Base-by-base conservation (phyloP, 1,140 invertebrate species). In the Ectropis grisescens region DNA sequence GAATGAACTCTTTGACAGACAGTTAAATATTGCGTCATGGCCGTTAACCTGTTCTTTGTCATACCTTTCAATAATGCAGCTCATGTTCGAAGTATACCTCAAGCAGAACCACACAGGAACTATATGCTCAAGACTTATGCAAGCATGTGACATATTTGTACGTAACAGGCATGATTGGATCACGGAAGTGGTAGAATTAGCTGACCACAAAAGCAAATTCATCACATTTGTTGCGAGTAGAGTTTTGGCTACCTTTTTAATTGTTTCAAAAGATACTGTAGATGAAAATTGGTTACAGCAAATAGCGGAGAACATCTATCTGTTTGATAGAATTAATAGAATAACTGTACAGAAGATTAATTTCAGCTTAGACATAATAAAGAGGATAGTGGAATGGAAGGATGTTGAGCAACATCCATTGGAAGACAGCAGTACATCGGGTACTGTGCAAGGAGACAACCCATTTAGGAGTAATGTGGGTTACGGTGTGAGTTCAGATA, bases 371-470 rank as follows among this genome's bases (percentile, higher is more conserved):
- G 93, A 95, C 58, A 88, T 94, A 24, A 89, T 95, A 24, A 92
- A 92, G 56, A 86, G 91, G 35, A 90, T 95, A 41, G 90, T 95
- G 1, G 93, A 95, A 61, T 93, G 92, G 88, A 94, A 93, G 67
- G 92, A 95, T 67, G 84, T 90, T 19, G 89, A 91, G 47, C 86
- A 91, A 39, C 93, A 94, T 83, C 91, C 92, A 0, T 60, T 93
- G 11, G 92, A 94, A 57, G 92, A 93, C 15, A 82, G 80, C 34
- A 83, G 83, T 47, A 47, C 66, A 36, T 27, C 55, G n/a, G 52
- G 53, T 11, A 65, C 30, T 33, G 60, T 75, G 5, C 72, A 74
- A 29, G 72, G 71, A 29, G 75, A 80, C 31, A 81, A 81, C 41
- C 75, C 72, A 1, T 81, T 81, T 39, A 50, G 69, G 39, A 66